Base-by-base conservation (phyloP, 1,140 invertebrate species). In the Geopemphigus sp. region DNA sequence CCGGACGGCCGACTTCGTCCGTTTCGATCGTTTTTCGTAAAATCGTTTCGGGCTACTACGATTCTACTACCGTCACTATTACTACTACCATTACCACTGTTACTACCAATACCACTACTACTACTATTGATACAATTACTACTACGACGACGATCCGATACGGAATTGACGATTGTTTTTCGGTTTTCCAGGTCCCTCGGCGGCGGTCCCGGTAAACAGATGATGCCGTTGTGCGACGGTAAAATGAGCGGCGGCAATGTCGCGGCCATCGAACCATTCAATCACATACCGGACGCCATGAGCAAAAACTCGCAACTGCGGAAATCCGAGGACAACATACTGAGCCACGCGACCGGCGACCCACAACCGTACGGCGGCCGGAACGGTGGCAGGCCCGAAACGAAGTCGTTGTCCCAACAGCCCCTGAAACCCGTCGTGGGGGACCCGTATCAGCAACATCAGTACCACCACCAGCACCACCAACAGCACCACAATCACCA, bases 321-420 rank as follows among this genome's bases (percentile, higher is more conserved):
- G 80, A 59, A 84, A 84, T 45, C 83, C 83, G 22, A 85, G 83
- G 59, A 84, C 83, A 56, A 85, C 83, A 32, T 85, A 83, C 39
- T 85, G 39, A 86, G 73, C 83, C 85, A 54, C 83, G 86, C 82
- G 84, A 84, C 82, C 83, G 78, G 82, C 84, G 24, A 85, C 85
- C 32, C 85, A 85, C 80, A 85, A 12, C 84, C 72, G 70, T 85
- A 82, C 83, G 83, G 63, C 84, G 85, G 66, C 24, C 24, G 54
- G 29, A 45, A 45, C 15, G 14, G 8, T 24, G 57, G 47, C 1
- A 70, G 68, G 15, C 26, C 68, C 15, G 68, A 72, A 26, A 54
- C n/a, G 24, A 59, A 63, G n/a, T 39, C 59, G 22, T 8, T 63
- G 14, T 64, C 66, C n/a, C 68, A 81, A 29, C 73, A 81, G 59